Percentiles rank a stretch among this genome's conserved stretches.
These are phyloP conservation scores for Malthinus flaveolus DNA, from an alignment of 2,888 invertebrate genomes.

Conservation along the genomic window DNA sequence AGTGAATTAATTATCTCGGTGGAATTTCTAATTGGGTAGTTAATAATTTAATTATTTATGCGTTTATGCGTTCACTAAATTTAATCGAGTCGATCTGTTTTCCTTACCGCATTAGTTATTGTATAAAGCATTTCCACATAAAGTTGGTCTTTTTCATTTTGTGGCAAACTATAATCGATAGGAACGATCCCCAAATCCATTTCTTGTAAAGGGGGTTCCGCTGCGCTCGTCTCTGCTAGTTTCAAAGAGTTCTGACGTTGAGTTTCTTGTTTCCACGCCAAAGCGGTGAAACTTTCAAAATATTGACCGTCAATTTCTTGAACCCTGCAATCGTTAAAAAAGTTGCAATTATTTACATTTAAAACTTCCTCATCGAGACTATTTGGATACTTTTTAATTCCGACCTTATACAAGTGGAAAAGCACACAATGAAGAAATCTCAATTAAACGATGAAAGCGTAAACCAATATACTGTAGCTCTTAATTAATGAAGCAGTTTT, in stretches of 20 bases:
- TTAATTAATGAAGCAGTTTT: neutral
- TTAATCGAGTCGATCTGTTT: no score
- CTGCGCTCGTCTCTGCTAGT: slow-evolving; percentile 64
- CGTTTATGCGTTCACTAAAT: no score
- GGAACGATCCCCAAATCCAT: slow-evolving; percentile 49
- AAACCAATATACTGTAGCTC: no score
- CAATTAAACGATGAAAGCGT: no score
- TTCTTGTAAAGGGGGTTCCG: slow-evolving; percentile 63
- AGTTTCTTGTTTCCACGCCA: slow-evolving; percentile 92
- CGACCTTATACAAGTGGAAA: no score
- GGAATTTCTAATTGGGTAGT: no score
- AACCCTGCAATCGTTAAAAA: slow-evolving; percentile 65
- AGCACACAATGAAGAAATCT: no score
- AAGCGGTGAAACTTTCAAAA: slow-evolving; percentile 91
- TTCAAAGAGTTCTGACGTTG: slow-evolving; percentile 77
- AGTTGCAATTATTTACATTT: neutral
- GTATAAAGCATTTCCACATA: slow-evolving; percentile 94
- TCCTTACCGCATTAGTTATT: slow-evolving; percentile 87
- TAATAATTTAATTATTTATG: no score
- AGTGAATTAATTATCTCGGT: no score
- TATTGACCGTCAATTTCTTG: slow-evolving; percentile 94
- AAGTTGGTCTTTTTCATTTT: slow-evolving; percentile 67
- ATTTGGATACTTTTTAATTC: no score
- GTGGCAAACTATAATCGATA: slow-evolving; percentile 50
- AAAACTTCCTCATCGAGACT: no score